These are phyloP conservation scores for Linyphia triangularis DNA, from an alignment of 2,888 invertebrate genomes.

Conservation along the genomic window DNA sequence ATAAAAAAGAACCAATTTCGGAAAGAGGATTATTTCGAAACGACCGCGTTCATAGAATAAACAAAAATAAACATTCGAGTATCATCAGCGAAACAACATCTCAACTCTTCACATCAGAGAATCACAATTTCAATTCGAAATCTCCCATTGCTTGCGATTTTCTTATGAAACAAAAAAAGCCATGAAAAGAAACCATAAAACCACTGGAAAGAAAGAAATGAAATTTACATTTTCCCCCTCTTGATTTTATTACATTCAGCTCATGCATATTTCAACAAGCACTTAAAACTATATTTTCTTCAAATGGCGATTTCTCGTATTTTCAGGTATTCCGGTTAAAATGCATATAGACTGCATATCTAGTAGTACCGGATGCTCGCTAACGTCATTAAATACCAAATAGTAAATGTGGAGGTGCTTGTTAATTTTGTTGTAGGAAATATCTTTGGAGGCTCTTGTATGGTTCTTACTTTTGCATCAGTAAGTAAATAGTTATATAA, in stretches of 20 bases:
- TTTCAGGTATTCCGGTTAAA: constrained; percentile 18
- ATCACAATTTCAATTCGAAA: constrained; percentile 53
- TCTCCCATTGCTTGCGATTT: neutral
- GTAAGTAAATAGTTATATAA: too few relatives aligned
- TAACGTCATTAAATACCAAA: neutral
- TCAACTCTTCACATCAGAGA: constrained; percentile 37
- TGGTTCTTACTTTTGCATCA: too few relatives aligned
- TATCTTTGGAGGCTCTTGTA: too few relatives aligned
- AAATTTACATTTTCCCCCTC: constrained; percentile 42
- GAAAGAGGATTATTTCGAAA: constrained; percentile 27
- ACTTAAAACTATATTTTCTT: constrained; percentile 65
- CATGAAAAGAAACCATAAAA: neutral
- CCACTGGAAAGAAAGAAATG: constrained; percentile 28
- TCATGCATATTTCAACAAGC: constrained; percentile 63
- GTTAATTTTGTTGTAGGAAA: too few relatives aligned
- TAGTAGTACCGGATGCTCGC: neutral
- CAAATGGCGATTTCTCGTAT: constrained; percentile 18
- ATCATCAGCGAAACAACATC: constrained; percentile 47
- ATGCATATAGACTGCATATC: constrained; percentile 12
- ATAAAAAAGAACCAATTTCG: neutral
- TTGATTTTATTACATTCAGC: constrained; percentile 44
- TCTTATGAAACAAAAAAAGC: constrained; percentile 1
- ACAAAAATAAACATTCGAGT: constrained; percentile 26
- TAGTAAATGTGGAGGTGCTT: too few relatives aligned
- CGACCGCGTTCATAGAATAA: constrained; percentile 26